A percentile compares a stretch with the other conserved stretches of the same genome.
Conservation (phyloP, 2,113 vertebrate genomes). For the Eclectus roratus region DNA sequence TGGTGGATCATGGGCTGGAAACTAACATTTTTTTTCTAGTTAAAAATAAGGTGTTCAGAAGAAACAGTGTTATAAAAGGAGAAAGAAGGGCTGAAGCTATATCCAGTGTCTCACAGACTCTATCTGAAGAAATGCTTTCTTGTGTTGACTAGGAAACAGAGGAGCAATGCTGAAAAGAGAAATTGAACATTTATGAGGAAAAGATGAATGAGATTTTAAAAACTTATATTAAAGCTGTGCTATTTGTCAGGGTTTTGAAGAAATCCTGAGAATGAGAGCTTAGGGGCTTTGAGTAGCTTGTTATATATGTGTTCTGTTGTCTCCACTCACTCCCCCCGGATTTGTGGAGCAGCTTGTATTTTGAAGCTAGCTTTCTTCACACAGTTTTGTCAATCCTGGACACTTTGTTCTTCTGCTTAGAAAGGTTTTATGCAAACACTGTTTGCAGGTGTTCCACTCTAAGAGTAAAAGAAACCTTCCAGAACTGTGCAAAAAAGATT, state of each 20-base stretch:
- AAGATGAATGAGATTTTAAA: background rate
- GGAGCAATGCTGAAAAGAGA: background rate
- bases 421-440: background rate
- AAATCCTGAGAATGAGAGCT: background rate
- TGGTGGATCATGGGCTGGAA: background rate
- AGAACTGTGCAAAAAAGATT: background rate
- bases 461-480: background rate
- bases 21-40: background rate
- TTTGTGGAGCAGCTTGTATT: background rate
- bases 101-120: background rate
- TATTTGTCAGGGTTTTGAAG: background rate
- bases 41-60: background rate
- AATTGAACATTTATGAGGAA: background rate
- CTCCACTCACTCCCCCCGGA: fast-evolving
- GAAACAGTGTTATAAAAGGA: background rate
- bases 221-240: background rate
- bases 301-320: background rate
- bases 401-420: background rate
- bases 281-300: background rate
- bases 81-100: background rate
- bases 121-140: background rate
- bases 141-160: background rate
- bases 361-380: background rate
- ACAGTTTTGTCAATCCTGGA: background rate
- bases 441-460: background rate